phyloP scores from a whole-genome alignment of 2,797 vertebrate species.

The Micropoecilia bifurca region DNA sequence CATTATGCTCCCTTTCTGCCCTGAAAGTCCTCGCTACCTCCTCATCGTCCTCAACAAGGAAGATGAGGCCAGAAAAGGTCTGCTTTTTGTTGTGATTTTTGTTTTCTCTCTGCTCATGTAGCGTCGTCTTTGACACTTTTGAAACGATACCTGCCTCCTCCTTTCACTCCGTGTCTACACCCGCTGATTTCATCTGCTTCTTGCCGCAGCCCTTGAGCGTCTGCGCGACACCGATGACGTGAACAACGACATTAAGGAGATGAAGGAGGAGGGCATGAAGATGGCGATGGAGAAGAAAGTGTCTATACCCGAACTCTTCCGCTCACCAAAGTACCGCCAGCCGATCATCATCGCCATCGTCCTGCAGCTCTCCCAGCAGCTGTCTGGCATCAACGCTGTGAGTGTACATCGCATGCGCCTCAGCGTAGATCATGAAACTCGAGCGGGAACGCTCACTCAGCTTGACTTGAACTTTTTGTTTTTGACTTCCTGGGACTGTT shows the following conservation, averaged over 20 bases:
- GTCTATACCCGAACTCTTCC: constrained; percentile 89
- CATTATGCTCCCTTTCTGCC: constrained; percentile 86
- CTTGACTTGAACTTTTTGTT: constrained; percentile 15
- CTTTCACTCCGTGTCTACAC: background rate
- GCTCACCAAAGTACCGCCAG: constrained; percentile 86
- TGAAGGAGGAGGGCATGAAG: constrained; percentile 90
- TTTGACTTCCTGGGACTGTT: constrained; percentile 36
- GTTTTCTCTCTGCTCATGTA: background rate
- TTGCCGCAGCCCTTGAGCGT: constrained; percentile 83
- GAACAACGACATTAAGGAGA: constrained; percentile 88
- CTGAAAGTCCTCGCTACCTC: constrained; percentile 91
- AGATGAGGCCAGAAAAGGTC: constrained; percentile 87
- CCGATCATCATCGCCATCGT: constrained; percentile 90
- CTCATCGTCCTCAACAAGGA: constrained; percentile 88
- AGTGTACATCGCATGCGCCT: constrained; percentile 61
- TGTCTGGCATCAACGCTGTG: constrained; percentile 98
- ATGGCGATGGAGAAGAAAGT: constrained; percentile 91
- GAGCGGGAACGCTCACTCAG: constrained; percentile 28
- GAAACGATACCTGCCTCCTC: constrained; percentile 1
- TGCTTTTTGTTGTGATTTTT: constrained; percentile 26
- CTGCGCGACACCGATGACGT: constrained; percentile 87
- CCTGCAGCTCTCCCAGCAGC: constrained; percentile 94
- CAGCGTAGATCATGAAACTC: constrained; percentile 8
- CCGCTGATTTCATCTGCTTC: background rate
- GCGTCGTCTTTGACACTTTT: background rate